Conservation (phyloP, 1,140 invertebrate species). For the Periplaneta americana region DNA sequence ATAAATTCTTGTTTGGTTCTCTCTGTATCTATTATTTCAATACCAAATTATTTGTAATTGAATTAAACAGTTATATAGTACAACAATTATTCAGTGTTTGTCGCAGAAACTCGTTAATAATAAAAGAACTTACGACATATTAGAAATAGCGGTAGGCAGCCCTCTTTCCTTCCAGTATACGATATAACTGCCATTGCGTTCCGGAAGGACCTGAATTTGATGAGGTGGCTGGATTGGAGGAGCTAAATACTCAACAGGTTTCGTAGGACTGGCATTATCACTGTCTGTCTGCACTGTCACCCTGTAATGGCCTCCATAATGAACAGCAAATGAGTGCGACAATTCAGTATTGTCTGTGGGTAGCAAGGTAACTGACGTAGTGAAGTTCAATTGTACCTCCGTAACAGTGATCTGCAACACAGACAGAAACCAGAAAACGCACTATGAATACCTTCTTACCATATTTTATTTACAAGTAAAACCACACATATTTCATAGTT, state of each 20-base stretch:
- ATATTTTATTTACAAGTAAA: no score
- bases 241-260: slow-evolving; percentile 43
- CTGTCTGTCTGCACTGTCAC: slow-evolving; percentile 49
- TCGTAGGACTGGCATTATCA: slow-evolving; percentile 37
- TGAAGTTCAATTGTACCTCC: slow-evolving; percentile 43
- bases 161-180: slow-evolving; percentile 52
- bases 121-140: slow-evolving; percentile 16
- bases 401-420: slow-evolving; percentile 45
- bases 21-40: no score
- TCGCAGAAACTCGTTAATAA: no score
- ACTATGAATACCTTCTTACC: no score
- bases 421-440: background rate
- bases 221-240: slow-evolving; percentile 56
- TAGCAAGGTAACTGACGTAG: slow-evolving; percentile 38
- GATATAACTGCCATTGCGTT: slow-evolving; percentile 50
- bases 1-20: no score
- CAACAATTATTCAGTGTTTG: slow-evolving; percentile 24
- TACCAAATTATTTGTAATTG: no score
- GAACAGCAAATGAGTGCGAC: slow-evolving; percentile 41
- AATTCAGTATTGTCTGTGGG: slow-evolving; percentile 40
- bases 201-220: slow-evolving; percentile 49
- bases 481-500: no score
- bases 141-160: slow-evolving; percentile 9
- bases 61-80: no score
- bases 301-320: slow-evolving; percentile 56